phyloP scores from a whole-genome alignment of 2,888 invertebrate species.

The Philhelius pedissequus region DNA sequence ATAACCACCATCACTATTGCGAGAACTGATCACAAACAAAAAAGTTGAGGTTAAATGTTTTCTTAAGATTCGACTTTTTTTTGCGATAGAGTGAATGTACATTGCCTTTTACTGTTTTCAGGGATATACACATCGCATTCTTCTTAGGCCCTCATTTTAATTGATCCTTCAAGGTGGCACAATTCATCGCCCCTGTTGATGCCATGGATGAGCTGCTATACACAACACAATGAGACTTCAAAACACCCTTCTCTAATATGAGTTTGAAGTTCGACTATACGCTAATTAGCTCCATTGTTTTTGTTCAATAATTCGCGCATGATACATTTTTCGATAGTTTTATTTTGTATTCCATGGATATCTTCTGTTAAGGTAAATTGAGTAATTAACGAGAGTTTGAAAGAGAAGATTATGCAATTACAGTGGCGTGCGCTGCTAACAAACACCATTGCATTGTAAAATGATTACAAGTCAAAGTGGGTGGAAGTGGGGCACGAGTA shows the following conservation, averaged over 20 bases:
- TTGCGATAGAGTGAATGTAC: neutral
- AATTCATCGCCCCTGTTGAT: neutral
- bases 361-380: slow-evolving; percentile 36
- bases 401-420: slow-evolving; percentile 36
- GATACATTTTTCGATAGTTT: neutral
- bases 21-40: neutral
- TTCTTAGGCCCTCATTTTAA: slow-evolving; percentile 22
- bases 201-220: neutral
- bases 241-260: neutral
- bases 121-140: too few relatives aligned
- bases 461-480: slow-evolving; percentile 42
- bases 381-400: slow-evolving; percentile 53
- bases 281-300: neutral
- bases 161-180: slow-evolving; percentile 50
- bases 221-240: neutral
- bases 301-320: neutral
- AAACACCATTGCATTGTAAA: slow-evolving; percentile 50
- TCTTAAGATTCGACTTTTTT: slow-evolving; percentile 5
- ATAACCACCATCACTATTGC: neutral
- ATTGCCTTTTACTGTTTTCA: neutral
- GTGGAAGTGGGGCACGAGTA: slow-evolving; percentile 23
- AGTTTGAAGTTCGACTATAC: neutral
- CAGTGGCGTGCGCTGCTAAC: slow-evolving; percentile 32
- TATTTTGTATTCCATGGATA: neutral
- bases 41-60: neutral